Percentiles rank a stretch among this genome's conserved stretches.
These are phyloP conservation scores for Tigriopus japonicus DNA, from an alignment of 1,140 invertebrate species.

Conservation along the genomic window DNA sequence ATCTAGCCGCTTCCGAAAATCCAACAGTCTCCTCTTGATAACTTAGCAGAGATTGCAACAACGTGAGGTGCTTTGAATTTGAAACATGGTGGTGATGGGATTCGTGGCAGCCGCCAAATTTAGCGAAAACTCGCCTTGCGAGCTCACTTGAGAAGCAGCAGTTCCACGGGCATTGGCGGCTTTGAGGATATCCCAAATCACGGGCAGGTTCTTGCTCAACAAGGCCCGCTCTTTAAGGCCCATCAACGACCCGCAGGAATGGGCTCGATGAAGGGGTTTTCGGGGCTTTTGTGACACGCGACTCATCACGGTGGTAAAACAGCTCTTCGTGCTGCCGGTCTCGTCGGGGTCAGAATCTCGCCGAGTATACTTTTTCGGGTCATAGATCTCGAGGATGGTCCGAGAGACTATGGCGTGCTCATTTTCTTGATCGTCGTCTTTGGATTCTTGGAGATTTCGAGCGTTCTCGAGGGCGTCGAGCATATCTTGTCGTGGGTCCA, in stretches of 20 bases:
- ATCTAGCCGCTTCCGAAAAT: too few relatives aligned
- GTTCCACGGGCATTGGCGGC: neutral
- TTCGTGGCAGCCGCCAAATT: neutral
- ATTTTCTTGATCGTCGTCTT: too few relatives aligned
- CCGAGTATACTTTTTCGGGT: too few relatives aligned
- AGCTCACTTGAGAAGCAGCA: neutral
- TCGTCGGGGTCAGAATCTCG: too few relatives aligned
- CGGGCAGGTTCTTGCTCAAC: constrained; percentile 2
- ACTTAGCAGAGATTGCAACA: neutral
- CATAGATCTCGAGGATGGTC: too few relatives aligned
- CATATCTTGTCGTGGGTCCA: neutral
- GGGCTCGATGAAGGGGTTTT: neutral
- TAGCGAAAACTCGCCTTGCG: neutral
- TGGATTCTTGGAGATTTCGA: too few relatives aligned
- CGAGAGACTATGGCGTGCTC: too few relatives aligned
- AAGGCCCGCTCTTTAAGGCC: constrained; percentile 1
- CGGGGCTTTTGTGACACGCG: neutral
- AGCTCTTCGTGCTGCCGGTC: neutral
- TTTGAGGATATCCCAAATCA: neutral
- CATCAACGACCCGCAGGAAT: constrained; percentile 3
- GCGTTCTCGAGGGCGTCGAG: neutral
- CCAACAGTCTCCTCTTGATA: too few relatives aligned
- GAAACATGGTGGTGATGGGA: neutral
- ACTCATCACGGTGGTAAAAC: neutral
- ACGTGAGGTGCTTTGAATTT: neutral